Evolutionary conservation across 2,888 invertebrate species (phyloP).

Genomic region (Idaea aversata): DNA sequence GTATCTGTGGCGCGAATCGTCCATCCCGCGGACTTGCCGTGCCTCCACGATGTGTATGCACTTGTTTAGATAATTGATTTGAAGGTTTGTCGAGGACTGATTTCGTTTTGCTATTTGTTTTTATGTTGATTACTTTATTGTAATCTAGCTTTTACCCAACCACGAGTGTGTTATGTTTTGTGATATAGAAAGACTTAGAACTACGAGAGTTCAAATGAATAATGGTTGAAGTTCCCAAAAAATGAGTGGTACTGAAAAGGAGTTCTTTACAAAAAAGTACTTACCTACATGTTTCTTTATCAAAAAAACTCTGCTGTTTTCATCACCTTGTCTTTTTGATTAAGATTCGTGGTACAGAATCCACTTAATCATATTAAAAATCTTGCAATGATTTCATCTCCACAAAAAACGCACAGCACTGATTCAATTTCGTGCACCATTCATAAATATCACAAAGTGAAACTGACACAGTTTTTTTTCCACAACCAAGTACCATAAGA

Average conservation of each 20-base stretch:
- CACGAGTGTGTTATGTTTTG: background rate
- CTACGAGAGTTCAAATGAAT: no score
- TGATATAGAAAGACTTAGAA: no score
- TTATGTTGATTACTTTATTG: background rate
- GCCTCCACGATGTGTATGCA: constrained; percentile 46
- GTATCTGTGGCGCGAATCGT: constrained; percentile 80
- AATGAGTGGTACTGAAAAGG: no score
- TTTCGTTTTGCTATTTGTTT: background rate
- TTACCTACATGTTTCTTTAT: no score
- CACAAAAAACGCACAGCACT: background rate
- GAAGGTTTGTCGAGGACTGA: constrained; percentile 15
- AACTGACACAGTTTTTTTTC: constrained; percentile 28
- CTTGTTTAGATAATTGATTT: constrained; percentile 20
- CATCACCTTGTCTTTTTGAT: background rate
- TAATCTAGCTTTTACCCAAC: background rate
- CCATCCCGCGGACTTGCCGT: constrained; percentile 40
- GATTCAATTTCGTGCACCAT: constrained; percentile 9
- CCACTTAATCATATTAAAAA: background rate
- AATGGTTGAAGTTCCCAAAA: no score
- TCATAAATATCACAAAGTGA: constrained; percentile 32
- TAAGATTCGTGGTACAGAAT: background rate
- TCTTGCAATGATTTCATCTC: background rate
- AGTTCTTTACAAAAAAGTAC: no score
- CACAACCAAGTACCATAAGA: constrained; percentile 33
- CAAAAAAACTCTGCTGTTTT: no score